Base-by-base conservation (phyloP, 2,888 invertebrate species). In the Troides aeacus region DNA sequence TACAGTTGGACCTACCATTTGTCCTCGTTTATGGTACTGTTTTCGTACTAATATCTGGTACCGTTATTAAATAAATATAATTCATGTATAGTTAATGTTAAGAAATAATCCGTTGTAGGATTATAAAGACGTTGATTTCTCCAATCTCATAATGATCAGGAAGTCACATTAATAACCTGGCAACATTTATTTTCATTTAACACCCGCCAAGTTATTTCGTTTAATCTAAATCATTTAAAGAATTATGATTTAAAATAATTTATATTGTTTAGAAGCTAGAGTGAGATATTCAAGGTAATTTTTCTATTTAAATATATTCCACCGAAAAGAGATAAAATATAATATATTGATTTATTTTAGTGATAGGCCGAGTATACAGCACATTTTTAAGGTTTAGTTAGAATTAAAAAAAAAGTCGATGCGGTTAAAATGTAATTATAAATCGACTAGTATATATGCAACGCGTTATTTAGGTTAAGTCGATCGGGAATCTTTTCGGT, bases 321-420 rank as follows among this genome's bases (percentile, higher is more conserved):
- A 77, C 77, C 77, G 77, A 77, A 70, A 72, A 74, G 72, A 75
- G 74, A 74, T 69, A 72, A 69, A 73, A 71, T 77, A 77, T 76
- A 77, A 77, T 77, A 77, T 77, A 72, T 72, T 74, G 42, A 70
- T 72, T 73, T 71, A 62, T 36, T 70, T 64, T 57, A 23, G 36
- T n/a, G 56, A 68, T 74, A 74, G 72, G 63, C 17, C 71, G 72
- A 66, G 10, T 66, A 12, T 39, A 53, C 60, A 58, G 57, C 56
- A n/a, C n/a, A 56, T 53, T 50, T 53, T 53, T 15, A 53, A 62
- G 21, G 60, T 21, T 30, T 67, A 68, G 63, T 36, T 71, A 60
- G 36, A 64, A 56, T 39, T 23, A 39, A 62, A n/a, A 17, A 46
- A 24, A 50, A 42, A 53, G 17, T 21, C 53, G 17, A 46, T 17